These are phyloP conservation scores for Campoletis sonorensis DNA, from an alignment of 1,140 invertebrate species.

Conservation along the genomic window DNA sequence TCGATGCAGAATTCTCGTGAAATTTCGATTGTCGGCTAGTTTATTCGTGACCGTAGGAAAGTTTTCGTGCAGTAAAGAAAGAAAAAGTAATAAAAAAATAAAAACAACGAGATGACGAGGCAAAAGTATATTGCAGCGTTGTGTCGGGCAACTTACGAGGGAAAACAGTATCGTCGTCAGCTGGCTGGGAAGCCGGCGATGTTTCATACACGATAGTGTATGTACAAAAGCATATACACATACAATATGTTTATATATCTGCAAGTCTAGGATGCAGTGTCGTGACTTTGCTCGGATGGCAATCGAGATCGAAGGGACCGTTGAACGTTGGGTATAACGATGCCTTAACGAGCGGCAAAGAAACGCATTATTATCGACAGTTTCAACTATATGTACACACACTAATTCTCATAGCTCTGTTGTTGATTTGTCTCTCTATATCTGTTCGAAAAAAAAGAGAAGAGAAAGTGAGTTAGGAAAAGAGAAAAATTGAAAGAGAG, in stretches of 20 bases:
- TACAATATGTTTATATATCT: background rate
- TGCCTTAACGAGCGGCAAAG: conserved; percentile 37
- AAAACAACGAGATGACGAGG: background rate
- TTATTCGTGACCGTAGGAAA: conserved; percentile 1
- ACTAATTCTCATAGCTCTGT: background rate
- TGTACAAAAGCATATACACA: background rate
- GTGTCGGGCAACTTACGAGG: background rate
- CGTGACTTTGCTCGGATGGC: conserved; percentile 1
- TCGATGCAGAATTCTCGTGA: background rate
- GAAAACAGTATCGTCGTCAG: background rate
- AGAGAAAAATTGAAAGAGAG: background rate
- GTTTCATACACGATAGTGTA: background rate
- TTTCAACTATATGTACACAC: background rate
- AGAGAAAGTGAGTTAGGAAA: background rate
- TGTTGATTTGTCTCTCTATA: background rate
- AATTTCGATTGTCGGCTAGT: background rate
- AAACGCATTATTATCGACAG: conserved; percentile 39
- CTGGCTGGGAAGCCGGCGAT: background rate
- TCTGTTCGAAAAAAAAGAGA: background rate
- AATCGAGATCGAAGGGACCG: conserved; percentile 13
- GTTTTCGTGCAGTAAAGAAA: background rate
- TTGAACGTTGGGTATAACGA: conserved; percentile 39
- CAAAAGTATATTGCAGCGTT: conserved; percentile 16
- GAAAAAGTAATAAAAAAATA: background rate
- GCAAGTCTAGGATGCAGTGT: conserved; percentile 1